A percentile compares a stretch with the other conserved stretches of the same genome.
These are phyloP conservation scores for Diogma glabrata DNA, from an alignment of 2,888 invertebrate genomes.

Conservation along the genomic window DNA sequence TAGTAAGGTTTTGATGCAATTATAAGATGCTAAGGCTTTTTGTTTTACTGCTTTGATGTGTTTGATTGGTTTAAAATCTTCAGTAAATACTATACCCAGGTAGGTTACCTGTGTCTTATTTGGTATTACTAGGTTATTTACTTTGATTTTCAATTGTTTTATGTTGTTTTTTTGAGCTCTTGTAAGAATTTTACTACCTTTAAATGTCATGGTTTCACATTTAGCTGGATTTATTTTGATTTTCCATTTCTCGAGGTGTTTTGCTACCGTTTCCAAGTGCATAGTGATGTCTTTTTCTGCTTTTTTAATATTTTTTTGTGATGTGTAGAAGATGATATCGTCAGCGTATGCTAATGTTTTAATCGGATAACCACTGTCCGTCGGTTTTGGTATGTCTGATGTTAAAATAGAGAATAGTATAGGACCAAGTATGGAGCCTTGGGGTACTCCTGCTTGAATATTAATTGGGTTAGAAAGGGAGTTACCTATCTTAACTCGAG, in stretches of 20 bases:
- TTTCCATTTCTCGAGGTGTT: neutral
- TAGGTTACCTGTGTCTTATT: neutral
- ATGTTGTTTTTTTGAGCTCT: neutral
- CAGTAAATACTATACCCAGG: neutral
- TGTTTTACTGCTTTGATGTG: neutral
- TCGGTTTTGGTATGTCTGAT: neutral
- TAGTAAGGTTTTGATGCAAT: neutral
- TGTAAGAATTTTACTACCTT: neutral
- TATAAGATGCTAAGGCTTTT: neutral
- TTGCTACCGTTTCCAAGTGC: neutral
- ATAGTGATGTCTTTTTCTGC: neutral
- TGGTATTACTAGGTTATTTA: neutral
- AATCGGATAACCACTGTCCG: neutral
- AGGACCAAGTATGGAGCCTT: neutral
- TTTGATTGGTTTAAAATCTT: neutral
- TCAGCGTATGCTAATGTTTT: slow-evolving; percentile 1
- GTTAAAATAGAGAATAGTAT: slow-evolving; percentile 2
- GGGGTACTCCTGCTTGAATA: neutral
- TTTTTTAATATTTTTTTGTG: neutral
- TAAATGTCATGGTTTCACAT: slow-evolving; percentile 1
- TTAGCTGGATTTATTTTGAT: neutral
- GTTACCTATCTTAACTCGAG: neutral
- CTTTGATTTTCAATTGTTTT: neutral
- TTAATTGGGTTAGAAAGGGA: neutral
- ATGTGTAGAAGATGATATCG: neutral